These are phyloP conservation scores for Branchipolynoe longqiensis DNA, from an alignment of 2,888 invertebrate genomes.

Conservation along the genomic window DNA sequence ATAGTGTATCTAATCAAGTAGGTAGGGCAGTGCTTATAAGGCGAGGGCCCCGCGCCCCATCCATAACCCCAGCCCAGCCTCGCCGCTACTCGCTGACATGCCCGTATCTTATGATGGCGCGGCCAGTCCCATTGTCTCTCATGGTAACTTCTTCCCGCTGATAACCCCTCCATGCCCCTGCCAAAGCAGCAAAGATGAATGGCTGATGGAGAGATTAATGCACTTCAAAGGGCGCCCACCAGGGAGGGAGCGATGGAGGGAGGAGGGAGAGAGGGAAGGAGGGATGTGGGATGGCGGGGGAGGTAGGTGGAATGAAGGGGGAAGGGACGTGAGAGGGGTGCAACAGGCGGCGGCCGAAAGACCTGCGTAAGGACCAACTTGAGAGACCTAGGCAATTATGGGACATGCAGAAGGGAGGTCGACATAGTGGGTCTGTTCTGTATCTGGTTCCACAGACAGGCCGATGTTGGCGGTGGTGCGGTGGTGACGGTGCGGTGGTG, in stretches of 20 bases:
- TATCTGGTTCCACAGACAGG: too few species aligned
- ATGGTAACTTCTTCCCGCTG: conserved; percentile 25
- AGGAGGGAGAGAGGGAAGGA: too few species aligned
- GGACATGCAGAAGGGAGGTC: too few species aligned
- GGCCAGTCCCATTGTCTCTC: conserved; percentile 30
- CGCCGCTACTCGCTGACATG: conserved; percentile 37
- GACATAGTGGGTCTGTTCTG: too few species aligned
- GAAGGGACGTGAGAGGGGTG: too few species aligned
- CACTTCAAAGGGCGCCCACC: conserved; percentile 32
- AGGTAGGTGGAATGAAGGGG: too few species aligned
- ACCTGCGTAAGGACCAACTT: too few species aligned
- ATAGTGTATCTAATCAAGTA: conserved; percentile 47
- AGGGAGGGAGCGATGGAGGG: background rate
- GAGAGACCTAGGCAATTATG: too few species aligned
- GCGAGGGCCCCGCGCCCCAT: background rate
- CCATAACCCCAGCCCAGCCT: conserved; percentile 10
- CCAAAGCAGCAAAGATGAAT: conserved; percentile 43
- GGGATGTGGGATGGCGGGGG: too few species aligned
- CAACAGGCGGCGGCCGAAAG: too few species aligned
- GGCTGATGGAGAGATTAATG: conserved; percentile 50
- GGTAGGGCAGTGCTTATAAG: conserved; percentile 12
- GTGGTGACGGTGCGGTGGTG: too few species aligned
- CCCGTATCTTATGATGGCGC: conserved; percentile 36
- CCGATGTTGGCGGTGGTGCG: too few species aligned
- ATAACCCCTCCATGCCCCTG: conserved; percentile 42